Percentiles rank a stretch among this genome's conserved stretches.
These are phyloP conservation scores for Adelges cooleyi DNA, from an alignment of 1,140 invertebrate species.

Conservation along the genomic window DNA sequence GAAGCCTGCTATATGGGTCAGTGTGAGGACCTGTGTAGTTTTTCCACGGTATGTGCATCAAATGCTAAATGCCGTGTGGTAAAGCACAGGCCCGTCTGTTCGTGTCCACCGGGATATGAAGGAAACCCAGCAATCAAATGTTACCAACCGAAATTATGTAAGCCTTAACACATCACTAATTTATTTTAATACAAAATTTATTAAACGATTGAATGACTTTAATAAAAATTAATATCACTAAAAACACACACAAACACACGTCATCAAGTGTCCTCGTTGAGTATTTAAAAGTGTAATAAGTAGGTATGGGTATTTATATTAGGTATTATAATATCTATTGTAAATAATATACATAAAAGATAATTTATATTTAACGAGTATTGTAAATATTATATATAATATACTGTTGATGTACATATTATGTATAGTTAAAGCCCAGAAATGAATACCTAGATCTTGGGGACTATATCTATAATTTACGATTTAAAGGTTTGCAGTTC, in stretches of 20 bases:
- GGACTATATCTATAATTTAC: neutral
- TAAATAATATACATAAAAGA: too few species aligned
- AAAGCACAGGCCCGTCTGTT: constrained; percentile 65
- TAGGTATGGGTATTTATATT: too few species aligned
- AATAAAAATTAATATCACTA: too few species aligned
- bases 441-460: neutral
- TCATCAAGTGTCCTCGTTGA: too few species aligned
- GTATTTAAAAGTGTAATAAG: too few species aligned
- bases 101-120: constrained; percentile 57
- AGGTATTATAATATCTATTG: too few species aligned
- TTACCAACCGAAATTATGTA: constrained; percentile 56
- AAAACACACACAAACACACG: neutral
- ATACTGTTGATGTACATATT: neutral
- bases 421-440: neutral
- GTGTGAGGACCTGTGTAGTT: constrained; percentile 60
- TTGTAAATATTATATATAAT: neutral
- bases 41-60: constrained; percentile 56
- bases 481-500: neutral
- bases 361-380: neutral
- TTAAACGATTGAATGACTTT: too few species aligned
- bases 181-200: too few species aligned
- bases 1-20: constrained; percentile 61
- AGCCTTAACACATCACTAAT: constrained; percentile 38
- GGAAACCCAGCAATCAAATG: constrained; percentile 64
- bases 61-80: constrained; percentile 58